Conservation (phyloP, 2,888 invertebrate species). For the Drosophila heteroneura region DNA sequence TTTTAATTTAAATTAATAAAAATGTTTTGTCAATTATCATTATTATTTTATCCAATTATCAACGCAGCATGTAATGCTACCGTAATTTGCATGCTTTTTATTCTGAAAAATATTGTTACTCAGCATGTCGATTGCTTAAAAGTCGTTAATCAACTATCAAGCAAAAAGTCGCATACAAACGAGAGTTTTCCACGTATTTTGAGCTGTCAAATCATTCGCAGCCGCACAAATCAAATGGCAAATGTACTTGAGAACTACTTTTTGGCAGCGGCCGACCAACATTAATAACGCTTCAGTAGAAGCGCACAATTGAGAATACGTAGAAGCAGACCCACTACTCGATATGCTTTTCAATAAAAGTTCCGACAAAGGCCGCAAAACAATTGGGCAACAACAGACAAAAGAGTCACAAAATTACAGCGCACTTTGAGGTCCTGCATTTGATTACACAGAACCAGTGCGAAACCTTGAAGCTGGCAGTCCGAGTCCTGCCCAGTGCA, state of each 20-base stretch:
- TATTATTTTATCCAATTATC: neutral
- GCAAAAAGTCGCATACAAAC: neutral
- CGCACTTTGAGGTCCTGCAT: conserved; percentile 43
- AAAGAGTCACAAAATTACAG: conserved; percentile 71
- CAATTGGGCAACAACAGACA: conserved; percentile 63
- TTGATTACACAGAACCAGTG: conserved; percentile 55
- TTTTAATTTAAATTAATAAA: neutral
- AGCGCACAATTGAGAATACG: conserved; percentile 36
- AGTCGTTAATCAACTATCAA: conserved; percentile 16
- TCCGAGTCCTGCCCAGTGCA: conserved; percentile 40
- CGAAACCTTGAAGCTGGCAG: conserved; percentile 24
- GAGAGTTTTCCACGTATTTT: conserved; percentile 37
- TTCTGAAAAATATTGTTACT: neutral
- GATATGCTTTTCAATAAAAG: conserved; percentile 71
- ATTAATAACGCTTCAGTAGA: conserved; percentile 75
- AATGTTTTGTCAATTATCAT: too few species aligned
- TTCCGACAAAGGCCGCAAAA: conserved; percentile 72
- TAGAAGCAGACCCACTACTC: neutral
- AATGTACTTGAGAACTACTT: conserved; percentile 34
- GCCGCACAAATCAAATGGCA: conserved; percentile 36
- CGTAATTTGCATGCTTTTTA: neutral
- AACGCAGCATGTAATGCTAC: neutral
- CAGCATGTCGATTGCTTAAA: neutral
- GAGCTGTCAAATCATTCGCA: conserved; percentile 40
- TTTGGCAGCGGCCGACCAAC: conserved; percentile 44